A percentile compares a stretch with the other conserved stretches of the same genome.
These are phyloP conservation scores for Oryzias celebensis DNA, from an alignment of 2,113 vertebrate genomes.

Conservation along the genomic window DNA sequence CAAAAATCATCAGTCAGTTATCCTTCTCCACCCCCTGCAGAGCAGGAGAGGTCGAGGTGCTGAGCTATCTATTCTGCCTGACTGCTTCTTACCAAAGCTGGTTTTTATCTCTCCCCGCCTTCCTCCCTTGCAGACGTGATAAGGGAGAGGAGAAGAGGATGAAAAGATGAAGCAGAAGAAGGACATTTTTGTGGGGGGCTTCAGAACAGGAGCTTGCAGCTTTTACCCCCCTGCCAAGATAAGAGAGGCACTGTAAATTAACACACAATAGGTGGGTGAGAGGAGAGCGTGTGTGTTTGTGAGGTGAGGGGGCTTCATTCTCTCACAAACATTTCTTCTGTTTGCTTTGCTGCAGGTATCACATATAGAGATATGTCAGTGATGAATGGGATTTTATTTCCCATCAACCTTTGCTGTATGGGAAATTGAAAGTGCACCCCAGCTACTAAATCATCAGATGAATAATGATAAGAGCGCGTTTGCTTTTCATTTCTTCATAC, in stretches of 20 bases:
- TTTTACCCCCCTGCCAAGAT: conserved; percentile 72
- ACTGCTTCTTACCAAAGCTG: conserved; percentile 42
- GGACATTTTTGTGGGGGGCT: conserved; percentile 49
- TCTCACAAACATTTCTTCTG: conserved; percentile 29
- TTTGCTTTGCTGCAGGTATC: conserved; percentile 63
- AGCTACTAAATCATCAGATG: conserved; percentile 72
- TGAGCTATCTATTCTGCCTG: conserved; percentile 56
- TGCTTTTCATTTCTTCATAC: conserved; percentile 45
- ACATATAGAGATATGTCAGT: conserved; percentile 76
- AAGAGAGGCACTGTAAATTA: conserved; percentile 78
- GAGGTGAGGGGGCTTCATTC: background rate
- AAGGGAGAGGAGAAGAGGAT: conserved; percentile 54
- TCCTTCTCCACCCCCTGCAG: too few species aligned
- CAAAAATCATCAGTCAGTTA: too few species aligned
- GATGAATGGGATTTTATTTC: conserved; percentile 79
- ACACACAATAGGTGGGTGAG: conserved; percentile 62
- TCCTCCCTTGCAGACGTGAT: conserved; percentile 44
- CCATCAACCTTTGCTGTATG: conserved; percentile 70
- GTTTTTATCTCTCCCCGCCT: conserved; percentile 48
- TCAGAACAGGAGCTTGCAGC: conserved; percentile 52
- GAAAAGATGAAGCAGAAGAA: conserved; percentile 45
- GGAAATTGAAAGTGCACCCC: conserved; percentile 66
- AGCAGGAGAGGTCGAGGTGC: conserved; percentile 2
- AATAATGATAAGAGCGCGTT: conserved; percentile 64
- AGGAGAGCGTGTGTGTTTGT: conserved; percentile 19